Evolutionary conservation across 2,113 vertebrate genomes (phyloP), one percentile per base, ranked within the genome.

Genomic region (Siniperca chuatsi): DNA sequence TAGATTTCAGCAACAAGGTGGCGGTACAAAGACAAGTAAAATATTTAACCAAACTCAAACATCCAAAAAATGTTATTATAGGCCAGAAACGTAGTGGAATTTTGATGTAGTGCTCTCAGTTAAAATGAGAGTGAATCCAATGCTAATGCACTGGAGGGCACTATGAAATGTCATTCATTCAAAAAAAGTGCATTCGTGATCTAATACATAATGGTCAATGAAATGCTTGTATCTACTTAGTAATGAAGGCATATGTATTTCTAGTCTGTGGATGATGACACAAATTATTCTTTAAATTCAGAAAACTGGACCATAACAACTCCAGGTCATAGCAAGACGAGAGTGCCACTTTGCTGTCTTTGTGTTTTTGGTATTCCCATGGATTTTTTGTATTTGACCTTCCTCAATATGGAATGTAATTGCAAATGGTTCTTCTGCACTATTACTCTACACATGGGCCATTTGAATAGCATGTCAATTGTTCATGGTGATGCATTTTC

Each of bases 321-420:
- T 20, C 37, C 4, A 25, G 13, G 67, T 48, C 33, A 21, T 10
- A 79, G 42, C 10, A 7, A 42, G 16, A 60, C 8, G 2, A 44
- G 57, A 69, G 52, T 4, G 23, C 68, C 29, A 18, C 33, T 54
- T 20, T 44, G 11, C 48, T 12, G 8, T 60, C 21, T 67, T 37
- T 66, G 8, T 74, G n/a, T n/a, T 54, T 18, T 61, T 42, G n/a
- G 1, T 25, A 52, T 54, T 23, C 9, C 48, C 20, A 8, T 18
- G 48, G 37, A 4, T 50, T 52, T 52, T 75, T 76, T 72, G 52
- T 60, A 18, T 74, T 40, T 84, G 66, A 57, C 78, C n/a, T 57
- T 75, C 33, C 33, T 44, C 11, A 42, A 21, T 3, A 35, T 29
- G 21, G 15, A 13, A 67, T 8, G 0, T 37, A 21, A 60, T 16